Evolutionary conservation across 2,113 vertebrate genomes (phyloP), one percentile per base, ranked within the genome.

Genomic region (Siniperca knerii): DNA sequence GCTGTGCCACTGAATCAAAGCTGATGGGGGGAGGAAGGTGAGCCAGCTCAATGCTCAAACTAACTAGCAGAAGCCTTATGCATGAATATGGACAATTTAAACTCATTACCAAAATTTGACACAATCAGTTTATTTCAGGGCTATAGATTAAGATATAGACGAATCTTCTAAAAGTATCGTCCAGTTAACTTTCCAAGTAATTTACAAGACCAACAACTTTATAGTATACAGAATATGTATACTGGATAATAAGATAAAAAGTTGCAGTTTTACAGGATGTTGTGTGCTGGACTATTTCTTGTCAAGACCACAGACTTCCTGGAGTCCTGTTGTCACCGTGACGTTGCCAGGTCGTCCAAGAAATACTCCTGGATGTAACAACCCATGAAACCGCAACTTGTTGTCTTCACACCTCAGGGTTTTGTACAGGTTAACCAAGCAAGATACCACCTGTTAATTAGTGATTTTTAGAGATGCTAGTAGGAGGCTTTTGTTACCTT

Each of bases 1-100:
- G 79, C 70, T 78, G 73, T 73, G 74, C 57, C 25, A 20, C 44
- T 84, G 58, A 87, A 50, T 75, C 46, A 57, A 74, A 81, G 61
- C 81, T 52, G 37, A 77, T 58, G 64, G 79, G 58, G 29, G 21
- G 46, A 74, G 64, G 69, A 33, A 57, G 75, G 65, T 46, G 74
- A 65, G 37, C 25, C 58, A 58, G 35, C 50, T 46, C 55, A 40
- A 18, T 55, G 40, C 71, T 68, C 29, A 23, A 57, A 71, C 29
- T 37, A 46, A 29, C 40, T 33, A 67, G 23, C 9, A n/a, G 8
- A 15, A 55, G 44, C 15, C 44, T 15, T 42, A 9, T 48, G 23
- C 23, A 35, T 37, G 20, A 21, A 35, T 68, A 52, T 52, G 13
- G 7, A 37, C 1, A 3, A 6, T 74, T n/a, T 25, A 15, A 55